Conservation (phyloP, 2,113 vertebrate genomes). For the Phoxinus phoxinus region DNA sequence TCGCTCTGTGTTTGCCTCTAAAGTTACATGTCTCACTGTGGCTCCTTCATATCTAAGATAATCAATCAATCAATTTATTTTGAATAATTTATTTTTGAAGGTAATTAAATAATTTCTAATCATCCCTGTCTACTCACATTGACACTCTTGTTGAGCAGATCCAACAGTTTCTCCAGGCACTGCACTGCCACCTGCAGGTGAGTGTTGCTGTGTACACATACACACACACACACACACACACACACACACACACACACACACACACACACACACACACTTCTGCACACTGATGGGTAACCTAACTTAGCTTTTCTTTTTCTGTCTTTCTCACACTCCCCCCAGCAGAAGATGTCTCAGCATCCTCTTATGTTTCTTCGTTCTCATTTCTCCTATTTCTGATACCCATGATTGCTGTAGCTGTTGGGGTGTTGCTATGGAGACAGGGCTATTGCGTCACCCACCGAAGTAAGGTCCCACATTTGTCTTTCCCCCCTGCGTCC, state of each 20-base stretch:
- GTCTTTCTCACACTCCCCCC: conserved; percentile 41
- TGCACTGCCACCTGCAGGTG: conserved; percentile 51
- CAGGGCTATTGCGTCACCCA: conserved; percentile 70
- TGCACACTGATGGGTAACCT: background rate
- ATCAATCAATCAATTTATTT: no score
- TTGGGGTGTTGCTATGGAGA: conserved; percentile 81
- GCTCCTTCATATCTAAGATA: no score
- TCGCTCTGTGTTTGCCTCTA: background rate
- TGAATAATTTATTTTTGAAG: background rate
- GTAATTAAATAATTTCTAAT: background rate
- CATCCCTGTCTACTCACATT: background rate
- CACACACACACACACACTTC: background rate
- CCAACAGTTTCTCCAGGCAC: conserved; percentile 11
- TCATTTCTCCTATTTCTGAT: conserved; percentile 76
- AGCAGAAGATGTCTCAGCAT: conserved; percentile 55
- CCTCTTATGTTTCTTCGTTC: conserved; percentile 65
- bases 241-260: background rate
- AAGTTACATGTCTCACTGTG: background rate
- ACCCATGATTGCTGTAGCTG: conserved; percentile 72
- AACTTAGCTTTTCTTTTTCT: conserved; percentile 1
- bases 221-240: background rate
- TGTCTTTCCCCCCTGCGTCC: conserved; percentile 39
- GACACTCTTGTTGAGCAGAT: background rate
- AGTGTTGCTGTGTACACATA: background rate
- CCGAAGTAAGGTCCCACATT: conserved; percentile 74